Evolutionary conservation across 2,797 vertebrate species (phyloP).

Genomic region (Muraenolepis orangiensis): DNA sequence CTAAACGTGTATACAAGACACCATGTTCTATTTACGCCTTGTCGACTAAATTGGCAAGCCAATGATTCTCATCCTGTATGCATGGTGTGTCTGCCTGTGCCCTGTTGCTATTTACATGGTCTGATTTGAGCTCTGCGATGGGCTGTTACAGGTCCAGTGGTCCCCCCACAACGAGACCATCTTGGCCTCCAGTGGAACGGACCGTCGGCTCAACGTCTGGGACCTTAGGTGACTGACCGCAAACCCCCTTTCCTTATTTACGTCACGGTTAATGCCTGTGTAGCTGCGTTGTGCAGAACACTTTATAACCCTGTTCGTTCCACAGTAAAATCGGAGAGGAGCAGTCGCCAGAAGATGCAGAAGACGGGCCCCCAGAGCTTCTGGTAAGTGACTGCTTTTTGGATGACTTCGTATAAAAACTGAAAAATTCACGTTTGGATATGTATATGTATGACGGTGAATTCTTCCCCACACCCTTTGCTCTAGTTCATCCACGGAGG

Average conservation of each 20-base stretch:
- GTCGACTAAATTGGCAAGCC: neutral
- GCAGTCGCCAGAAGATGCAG: conserved; percentile 91
- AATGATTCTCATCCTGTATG: neutral
- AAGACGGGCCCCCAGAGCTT: conserved; percentile 91
- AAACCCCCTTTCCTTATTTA: neutral
- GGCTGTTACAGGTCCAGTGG: conserved; percentile 79
- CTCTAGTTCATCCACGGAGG: conserved; percentile 90
- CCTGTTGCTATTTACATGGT: neutral
- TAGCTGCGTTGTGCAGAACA: neutral
- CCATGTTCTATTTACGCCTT: neutral
- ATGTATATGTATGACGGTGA: neutral
- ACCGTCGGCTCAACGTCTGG: conserved; percentile 86
- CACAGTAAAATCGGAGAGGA: conserved; percentile 94
- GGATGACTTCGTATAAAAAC: neutral
- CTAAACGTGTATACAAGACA: neutral
- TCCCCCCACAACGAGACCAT: conserved; percentile 90
- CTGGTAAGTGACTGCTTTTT: conserved; percentile 70
- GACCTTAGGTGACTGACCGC: conserved; percentile 78
- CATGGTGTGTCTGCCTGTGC: neutral
- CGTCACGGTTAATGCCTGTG: neutral
- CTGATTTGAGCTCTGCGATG: conserved; percentile 15
- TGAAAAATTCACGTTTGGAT: neutral
- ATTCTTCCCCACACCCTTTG: neutral
- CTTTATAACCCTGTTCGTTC: neutral
- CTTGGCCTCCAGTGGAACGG: conserved; percentile 87